These are phyloP conservation scores for Cactoblastis cactorum DNA, from an alignment of 2,888 invertebrate genomes.

Conservation along the genomic window DNA sequence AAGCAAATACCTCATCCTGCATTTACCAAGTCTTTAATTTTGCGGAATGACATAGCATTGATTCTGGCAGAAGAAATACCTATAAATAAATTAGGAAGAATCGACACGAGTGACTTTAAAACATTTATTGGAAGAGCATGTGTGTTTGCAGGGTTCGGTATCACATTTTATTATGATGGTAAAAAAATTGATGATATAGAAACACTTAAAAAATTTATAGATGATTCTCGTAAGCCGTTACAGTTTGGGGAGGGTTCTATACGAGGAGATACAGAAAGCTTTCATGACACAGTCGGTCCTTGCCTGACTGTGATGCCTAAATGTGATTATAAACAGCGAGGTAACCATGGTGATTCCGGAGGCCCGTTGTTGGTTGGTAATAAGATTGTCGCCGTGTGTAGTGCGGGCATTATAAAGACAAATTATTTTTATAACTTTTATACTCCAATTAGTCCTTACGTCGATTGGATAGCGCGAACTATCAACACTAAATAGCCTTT, in stretches of 20 bases:
- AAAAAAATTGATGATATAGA: neutral
- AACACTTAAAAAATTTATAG: too few relatives aligned
- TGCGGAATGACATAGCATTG: neutral
- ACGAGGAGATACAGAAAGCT: too few relatives aligned
- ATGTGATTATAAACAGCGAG: neutral
- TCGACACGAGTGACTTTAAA: neutral
- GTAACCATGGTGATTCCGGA: neutral
- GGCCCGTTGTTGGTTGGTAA: neutral
- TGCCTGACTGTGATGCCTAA: neutral
- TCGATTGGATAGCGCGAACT: conserved; percentile 1
- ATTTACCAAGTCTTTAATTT: too few relatives aligned
- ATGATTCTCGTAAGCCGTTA: neutral
- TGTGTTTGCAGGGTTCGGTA: neutral
- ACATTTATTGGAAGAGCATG: neutral
- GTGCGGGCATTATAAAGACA: neutral
- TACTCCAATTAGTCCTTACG: neutral
- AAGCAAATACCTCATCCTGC: too few relatives aligned
- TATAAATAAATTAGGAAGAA: neutral
- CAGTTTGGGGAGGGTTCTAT: neutral
- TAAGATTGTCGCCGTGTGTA: neutral
- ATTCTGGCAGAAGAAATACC: neutral
- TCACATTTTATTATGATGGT: neutral
- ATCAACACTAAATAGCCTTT: too few relatives aligned
- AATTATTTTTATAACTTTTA: neutral
- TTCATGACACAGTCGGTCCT: too few relatives aligned